phyloP scores from a whole-genome alignment of 2,888 invertebrate genomes.

The Dasypogon diadema region DNA sequence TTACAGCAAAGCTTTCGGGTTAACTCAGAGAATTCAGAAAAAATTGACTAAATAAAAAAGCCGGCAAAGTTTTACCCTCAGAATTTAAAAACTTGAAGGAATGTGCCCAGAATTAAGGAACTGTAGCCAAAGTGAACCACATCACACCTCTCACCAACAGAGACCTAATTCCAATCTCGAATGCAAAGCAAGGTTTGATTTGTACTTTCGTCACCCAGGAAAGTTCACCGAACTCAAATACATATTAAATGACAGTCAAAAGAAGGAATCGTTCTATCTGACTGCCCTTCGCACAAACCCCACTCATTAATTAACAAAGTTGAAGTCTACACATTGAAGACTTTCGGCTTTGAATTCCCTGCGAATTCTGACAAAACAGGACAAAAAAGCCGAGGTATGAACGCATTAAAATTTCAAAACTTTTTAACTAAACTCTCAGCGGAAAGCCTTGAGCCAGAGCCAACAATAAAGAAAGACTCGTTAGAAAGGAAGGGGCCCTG shows the following conservation, averaged over 20 bases:
- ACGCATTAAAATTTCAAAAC: slow-evolving; percentile 37
- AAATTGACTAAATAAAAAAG: too few relatives aligned
- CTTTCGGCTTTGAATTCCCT: neutral
- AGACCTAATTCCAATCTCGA: too few relatives aligned
- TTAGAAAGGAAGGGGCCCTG: too few relatives aligned
- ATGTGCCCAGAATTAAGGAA: too few relatives aligned
- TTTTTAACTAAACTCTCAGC: slow-evolving; percentile 32
- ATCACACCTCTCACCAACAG: too few relatives aligned
- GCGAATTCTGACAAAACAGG: neutral
- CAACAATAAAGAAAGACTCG: neutral
- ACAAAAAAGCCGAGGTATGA: slow-evolving; percentile 4
- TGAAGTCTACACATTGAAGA: neutral
- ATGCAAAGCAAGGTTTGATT: neutral
- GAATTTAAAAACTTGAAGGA: too few relatives aligned
- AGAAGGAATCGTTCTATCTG: neutral
- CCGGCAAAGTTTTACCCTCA: too few relatives aligned
- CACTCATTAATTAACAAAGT: slow-evolving; percentile 3
- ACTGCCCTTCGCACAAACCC: neutral
- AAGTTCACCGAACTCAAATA: neutral
- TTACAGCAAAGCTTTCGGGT: too few relatives aligned
- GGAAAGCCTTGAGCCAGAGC: slow-evolving; percentile 1
- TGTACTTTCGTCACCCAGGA: neutral
- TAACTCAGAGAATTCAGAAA: too few relatives aligned
- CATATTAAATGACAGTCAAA: neutral
- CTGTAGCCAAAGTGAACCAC: too few relatives aligned